Evolutionary conservation across 2,888 invertebrate species (phyloP), one percentile per base, ranked within the genome.

Genomic region (Autographa gamma): DNA sequence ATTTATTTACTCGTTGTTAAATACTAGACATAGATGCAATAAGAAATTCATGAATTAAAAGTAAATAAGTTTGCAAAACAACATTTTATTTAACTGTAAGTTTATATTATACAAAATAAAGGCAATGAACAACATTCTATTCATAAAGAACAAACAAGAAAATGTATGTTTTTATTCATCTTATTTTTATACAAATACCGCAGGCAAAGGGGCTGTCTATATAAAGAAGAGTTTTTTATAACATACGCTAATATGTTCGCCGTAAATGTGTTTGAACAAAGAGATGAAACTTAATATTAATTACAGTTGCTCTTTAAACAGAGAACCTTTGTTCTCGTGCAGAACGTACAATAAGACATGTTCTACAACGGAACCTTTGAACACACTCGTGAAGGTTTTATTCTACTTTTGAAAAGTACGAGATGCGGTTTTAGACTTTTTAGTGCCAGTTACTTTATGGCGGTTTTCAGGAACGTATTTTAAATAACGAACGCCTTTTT

Each of bases 221-320:
- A 34, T 14, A 41, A 64, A 68, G 60, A n/a, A 69, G 16, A 65
- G 11, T 61, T 64, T 48, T 48, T 56, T 56, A 32, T 31, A 66
- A 62, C 41, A 43, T 60, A 56, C 38, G 48, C 61, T 41, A 31
- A 60, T 74, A 66, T 16, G 31, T 60, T 66, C 19, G 14, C 18
- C 19, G 18, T 34, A 19, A 58, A 56, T 34, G 32, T 74, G 41
- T 70, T 73, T 63, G 64, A 58, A 76, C 71, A 84, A 77, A 80
- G 74, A 74, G 61, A 75, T 75, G 63, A 76, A 84, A 83, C 81
- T 85, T 77, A 82, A 80, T 85, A 81, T 79, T 81, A 82, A 85
- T 85, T 86, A 82, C 48, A 73, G 62, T 75, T 71, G 73, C 71
- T 77, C 68, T 77, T 52, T 69, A 77, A 79, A 76, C 69, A 70